Evolutionary conservation across 2,888 invertebrate species (phyloP).

Genomic region (Megastigmus dorsalis): DNA sequence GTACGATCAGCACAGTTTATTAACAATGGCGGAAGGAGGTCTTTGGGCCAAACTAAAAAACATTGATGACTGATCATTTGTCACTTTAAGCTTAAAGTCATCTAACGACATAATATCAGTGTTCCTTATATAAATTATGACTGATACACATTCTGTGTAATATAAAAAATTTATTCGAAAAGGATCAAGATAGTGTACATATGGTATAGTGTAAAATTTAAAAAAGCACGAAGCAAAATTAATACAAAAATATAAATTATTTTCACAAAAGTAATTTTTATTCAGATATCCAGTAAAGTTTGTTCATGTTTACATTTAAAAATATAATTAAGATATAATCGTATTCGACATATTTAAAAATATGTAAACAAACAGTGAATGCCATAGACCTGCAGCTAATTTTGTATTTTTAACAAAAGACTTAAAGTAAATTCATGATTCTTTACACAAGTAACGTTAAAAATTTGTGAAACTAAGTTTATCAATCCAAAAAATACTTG

Average conservation of each 20-base stretch:
- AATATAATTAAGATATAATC: constrained; percentile 2
- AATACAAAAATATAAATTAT: background rate
- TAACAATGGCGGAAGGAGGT: constrained; percentile 20
- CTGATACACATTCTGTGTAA: no score
- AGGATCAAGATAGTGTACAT: no score
- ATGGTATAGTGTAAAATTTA: background rate
- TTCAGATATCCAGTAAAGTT: constrained; percentile 9
- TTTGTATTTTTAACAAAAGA: no score
- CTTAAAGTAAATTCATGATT: no score
- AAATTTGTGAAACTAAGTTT: no score
- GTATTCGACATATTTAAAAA: background rate
- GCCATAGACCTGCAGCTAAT: background rate
- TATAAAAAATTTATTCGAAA: no score
- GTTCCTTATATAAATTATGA: no score
- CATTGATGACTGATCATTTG: no score
- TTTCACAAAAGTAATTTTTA: constrained; percentile 16
- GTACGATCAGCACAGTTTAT: background rate
- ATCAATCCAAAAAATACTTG: no score
- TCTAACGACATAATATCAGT: no score
- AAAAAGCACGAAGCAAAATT: no score
- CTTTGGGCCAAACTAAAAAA: constrained; percentile 47
- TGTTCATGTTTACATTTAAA: constrained; percentile 10
- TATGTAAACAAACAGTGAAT: constrained; percentile 15
- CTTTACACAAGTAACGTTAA: no score
- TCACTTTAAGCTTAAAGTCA: background rate